Evolutionary conservation across 23 tunicate genomes (phyloP).

Genomic region (Halocynthia aurantium): DNA sequence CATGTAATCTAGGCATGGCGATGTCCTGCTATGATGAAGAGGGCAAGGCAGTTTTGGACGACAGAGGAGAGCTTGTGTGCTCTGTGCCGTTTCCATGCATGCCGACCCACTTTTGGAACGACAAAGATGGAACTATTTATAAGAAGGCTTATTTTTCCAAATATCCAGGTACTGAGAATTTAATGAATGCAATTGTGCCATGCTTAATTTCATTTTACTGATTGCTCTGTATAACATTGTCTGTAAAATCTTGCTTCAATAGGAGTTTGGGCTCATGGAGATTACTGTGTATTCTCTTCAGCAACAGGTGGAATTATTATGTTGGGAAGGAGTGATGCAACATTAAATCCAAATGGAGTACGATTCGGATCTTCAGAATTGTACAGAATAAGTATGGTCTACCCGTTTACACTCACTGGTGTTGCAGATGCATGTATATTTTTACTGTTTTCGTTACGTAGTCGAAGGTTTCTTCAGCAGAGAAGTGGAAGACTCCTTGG

Average conservation of each 20-base stretch:
- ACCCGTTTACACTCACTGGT: background rate
- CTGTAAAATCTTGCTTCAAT: background rate
- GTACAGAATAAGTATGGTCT: slow-evolving; percentile 57
- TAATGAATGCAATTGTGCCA: background rate
- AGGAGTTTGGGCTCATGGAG: slow-evolving; percentile 90
- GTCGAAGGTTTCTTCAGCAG: slow-evolving; percentile 58
- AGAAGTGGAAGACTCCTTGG: slow-evolving; percentile 60
- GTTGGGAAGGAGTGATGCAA: slow-evolving; percentile 91
- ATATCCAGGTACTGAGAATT: slow-evolving; percentile 46
- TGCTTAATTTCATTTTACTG: no score
- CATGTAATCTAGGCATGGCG: slow-evolving; percentile 75
- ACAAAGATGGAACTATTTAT: slow-evolving; percentile 38
- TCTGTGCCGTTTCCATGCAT: slow-evolving; percentile 82
- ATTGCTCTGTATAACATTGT: background rate
- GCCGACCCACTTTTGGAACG: slow-evolving; percentile 85
- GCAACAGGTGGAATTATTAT: slow-evolving; percentile 64
- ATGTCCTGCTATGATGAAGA: slow-evolving; percentile 46
- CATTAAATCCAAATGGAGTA: slow-evolving; percentile 87
- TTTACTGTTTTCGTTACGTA: background rate
- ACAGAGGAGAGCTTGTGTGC: slow-evolving; percentile 77
- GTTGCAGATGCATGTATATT: background rate
- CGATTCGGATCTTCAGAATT: slow-evolving; percentile 86
- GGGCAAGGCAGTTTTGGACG: slow-evolving; percentile 46
- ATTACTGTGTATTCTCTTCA: slow-evolving; percentile 54
- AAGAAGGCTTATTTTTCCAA: slow-evolving; percentile 69